A percentile compares a stretch with the other conserved stretches of the same genome.
Conservation (phyloP, 92 coral and sea anemone genomes). For the Bergia sp. region DNA sequence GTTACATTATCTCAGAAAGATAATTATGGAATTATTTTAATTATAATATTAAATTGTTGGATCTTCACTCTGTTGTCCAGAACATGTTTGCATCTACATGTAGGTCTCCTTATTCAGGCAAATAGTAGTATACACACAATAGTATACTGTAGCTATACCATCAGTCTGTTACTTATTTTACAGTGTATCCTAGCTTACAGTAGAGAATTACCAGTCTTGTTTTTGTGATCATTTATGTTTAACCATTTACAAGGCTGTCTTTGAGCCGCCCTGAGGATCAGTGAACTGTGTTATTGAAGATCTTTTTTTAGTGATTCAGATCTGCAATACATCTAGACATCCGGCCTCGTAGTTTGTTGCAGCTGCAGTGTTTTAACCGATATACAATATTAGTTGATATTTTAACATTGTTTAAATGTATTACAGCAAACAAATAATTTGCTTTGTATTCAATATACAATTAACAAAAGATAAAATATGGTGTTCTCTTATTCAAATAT, state of each 20-base stretch:
- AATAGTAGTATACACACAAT: too few relatives aligned
- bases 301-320: conserved; percentile 1
- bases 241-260: not conserved
- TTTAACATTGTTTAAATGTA: conserved; percentile 4
- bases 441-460: conserved; percentile 8
- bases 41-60: too few relatives aligned
- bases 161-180: too few relatives aligned
- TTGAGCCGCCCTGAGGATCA: not conserved
- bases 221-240: too few relatives aligned
- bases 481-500: conserved; percentile 2
- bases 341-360: not conserved
- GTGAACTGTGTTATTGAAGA: not conserved
- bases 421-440: not conserved
- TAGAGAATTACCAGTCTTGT: too few relatives aligned
- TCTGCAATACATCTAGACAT: conserved; percentile 7
- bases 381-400: not conserved
- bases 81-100: too few relatives aligned
- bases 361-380: conserved; percentile 1
- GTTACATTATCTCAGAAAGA: too few relatives aligned
- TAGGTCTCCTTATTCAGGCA: too few relatives aligned
- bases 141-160: too few relatives aligned
- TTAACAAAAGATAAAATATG: conserved; percentile 10
- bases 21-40: too few relatives aligned
- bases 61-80: too few relatives aligned
- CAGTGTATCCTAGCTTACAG: too few relatives aligned